Percentiles rank a stretch among this genome's conserved stretches.
Conservation (phyloP, 2,113 vertebrate species). For the Oryzias curvinotus region DNA sequence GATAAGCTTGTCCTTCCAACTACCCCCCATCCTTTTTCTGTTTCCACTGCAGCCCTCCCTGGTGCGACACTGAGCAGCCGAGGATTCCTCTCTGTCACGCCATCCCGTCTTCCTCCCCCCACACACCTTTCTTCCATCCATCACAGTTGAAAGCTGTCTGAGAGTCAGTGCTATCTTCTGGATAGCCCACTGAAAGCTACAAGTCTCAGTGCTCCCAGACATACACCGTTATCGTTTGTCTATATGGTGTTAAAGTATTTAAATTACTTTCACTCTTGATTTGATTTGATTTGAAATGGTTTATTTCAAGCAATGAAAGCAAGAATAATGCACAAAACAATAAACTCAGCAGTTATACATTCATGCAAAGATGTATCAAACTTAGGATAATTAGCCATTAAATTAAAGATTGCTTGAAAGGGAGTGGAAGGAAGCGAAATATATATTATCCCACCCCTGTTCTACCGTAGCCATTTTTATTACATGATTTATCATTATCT, state of each 20-base stretch:
- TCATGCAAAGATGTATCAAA: too few species aligned
- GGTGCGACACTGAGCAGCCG: slow-evolving; percentile 62
- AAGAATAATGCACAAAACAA: too few species aligned
- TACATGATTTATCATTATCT: too few species aligned
- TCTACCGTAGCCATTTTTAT: too few species aligned
- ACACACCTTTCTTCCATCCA: slow-evolving; percentile 34
- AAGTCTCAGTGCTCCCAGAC: slow-evolving; percentile 9
- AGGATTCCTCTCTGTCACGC: slow-evolving; percentile 63
- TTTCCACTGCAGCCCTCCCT: slow-evolving; percentile 47
- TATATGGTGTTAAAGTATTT: slow-evolving; percentile 33
- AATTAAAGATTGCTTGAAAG: too few species aligned
- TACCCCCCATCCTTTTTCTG: slow-evolving; percentile 39
- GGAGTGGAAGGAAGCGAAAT: too few species aligned
- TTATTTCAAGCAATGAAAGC: too few species aligned
- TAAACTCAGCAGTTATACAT: too few species aligned
- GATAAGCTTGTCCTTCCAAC: slow-evolving; percentile 52
- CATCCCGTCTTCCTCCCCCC: slow-evolving; percentile 18
- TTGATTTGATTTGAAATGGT: too few species aligned
- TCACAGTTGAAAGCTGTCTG: slow-evolving; percentile 60
- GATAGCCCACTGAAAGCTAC: slow-evolving; percentile 35
- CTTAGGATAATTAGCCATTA: too few species aligned
- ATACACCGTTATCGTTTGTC: slow-evolving; percentile 34
- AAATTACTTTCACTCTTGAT: too few species aligned
- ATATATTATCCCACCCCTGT: too few species aligned
- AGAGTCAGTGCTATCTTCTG: slow-evolving; percentile 57